Evolutionary conservation across 2,797 vertebrate genomes (phyloP).

Genomic region (Trachops cirrhosus): DNA sequence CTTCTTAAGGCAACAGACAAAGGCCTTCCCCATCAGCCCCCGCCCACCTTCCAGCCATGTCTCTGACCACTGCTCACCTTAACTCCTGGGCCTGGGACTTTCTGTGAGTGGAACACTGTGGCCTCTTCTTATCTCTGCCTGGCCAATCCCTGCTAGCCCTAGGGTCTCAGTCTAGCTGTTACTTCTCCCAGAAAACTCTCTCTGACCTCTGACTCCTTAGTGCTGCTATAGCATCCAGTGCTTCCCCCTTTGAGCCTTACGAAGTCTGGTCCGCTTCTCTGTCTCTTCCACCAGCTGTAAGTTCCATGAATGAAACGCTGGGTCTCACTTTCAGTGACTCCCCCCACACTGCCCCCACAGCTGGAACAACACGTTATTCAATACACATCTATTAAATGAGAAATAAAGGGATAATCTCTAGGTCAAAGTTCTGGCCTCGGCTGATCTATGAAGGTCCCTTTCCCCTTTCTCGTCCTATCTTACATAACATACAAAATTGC

Average conservation of each 20-base stretch:
- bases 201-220: background rate
- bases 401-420: background rate
- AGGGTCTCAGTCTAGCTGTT: background rate
- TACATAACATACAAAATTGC: background rate
- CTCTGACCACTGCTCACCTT: background rate
- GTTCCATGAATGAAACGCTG: background rate
- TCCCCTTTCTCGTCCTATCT: background rate
- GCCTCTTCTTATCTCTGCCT: background rate
- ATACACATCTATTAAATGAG: background rate
- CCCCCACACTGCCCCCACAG: accelerated
- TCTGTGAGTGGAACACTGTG: background rate
- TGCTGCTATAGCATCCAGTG: background rate
- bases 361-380: background rate
- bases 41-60: background rate
- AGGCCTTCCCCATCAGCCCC: background rate
- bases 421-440: background rate
- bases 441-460: background rate
- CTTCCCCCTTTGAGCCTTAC: background rate
- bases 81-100: background rate
- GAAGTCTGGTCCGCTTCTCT: background rate
- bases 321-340: background rate
- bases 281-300: background rate
- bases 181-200: background rate
- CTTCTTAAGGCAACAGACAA: background rate
- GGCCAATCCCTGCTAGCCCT: background rate